phyloP scores from a whole-genome alignment of 1,140 invertebrate species.

The Muscidifurax raptorellus region DNA sequence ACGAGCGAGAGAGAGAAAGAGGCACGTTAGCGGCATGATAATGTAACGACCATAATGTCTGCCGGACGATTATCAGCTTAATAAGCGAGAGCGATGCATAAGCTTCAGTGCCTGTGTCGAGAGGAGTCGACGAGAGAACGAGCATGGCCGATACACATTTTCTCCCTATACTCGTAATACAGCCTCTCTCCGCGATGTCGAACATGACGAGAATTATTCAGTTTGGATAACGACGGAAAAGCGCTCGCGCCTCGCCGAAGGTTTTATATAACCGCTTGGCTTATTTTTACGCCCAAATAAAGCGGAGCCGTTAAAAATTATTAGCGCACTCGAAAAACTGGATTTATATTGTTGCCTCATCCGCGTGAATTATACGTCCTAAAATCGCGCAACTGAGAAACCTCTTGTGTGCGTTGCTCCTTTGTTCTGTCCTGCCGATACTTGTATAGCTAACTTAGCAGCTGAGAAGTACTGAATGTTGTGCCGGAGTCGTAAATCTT shows the following conservation, averaged over 20 bases:
- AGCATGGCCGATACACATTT: slow-evolving; percentile 21
- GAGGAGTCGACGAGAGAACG: not conserved
- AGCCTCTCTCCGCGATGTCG: not conserved
- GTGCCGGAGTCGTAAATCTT: slow-evolving; percentile 16
- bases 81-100: slow-evolving; percentile 70
- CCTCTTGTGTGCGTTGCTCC: not conserved
- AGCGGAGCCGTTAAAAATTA: slow-evolving; percentile 7
- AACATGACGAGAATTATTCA: not conserved
- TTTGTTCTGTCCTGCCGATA: not conserved
- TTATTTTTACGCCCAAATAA: not conserved
- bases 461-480: slow-evolving; percentile 4
- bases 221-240: not conserved
- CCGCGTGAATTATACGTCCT: slow-evolving; percentile 16
- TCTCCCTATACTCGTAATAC: slow-evolving; percentile 29
- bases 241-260: not conserved
- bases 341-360: slow-evolving; percentile 9
- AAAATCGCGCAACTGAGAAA: slow-evolving; percentile 9
- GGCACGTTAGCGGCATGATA: slow-evolving; percentile 66
- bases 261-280: not conserved
- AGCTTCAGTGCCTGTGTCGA: slow-evolving; percentile 31
- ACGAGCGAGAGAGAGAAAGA: slow-evolving; percentile 61
- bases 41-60: slow-evolving; percentile 70
- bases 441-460: not conserved
- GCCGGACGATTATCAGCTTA: slow-evolving; percentile 72
- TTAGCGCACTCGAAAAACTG: slow-evolving; percentile 14